Base-by-base conservation (phyloP, 1,140 invertebrate genomes). In the Acromyrmex heyeri region DNA sequence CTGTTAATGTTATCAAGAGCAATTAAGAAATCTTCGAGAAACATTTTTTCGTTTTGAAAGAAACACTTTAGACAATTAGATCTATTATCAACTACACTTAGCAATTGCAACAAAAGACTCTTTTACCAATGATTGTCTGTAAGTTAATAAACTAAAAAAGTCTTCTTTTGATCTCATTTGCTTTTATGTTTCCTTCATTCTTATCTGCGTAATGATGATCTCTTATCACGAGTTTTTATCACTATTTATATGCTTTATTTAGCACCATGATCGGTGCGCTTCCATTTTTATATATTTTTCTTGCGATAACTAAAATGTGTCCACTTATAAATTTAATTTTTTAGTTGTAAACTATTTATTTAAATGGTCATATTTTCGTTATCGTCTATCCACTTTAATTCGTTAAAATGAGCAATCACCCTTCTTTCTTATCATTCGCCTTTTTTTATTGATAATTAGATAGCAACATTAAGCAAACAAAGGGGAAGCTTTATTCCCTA, bases 141-240 rank as follows among this genome's bases (percentile, higher is more conserved):
- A 12, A 24, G 4, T 10, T 69, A 69, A 48, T 48, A 69, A 69
- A 50, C 6, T 50, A 50, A 69, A 57, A 18, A 14, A 69, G 16
- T 69, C 2, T 69, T 50, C 10, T 69, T 69, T 2, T 69, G n/a
- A 48, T 69, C n/a, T 69, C 38, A 69, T 14, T 24, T 27, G 7
- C 27, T 38, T 65, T 53, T 38, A 69, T 16, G 10, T 65, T 79
- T 87, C 14, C 24, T 61, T 59, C 27, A 87, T 73, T n/a, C 53
- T 90, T 90, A 89, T 90, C 88, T 38, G 14, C 18, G 27, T 85
- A 75, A 81, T 65, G 38, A 44, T 57, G n/a, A 7, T 3, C 27
- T 69, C 16, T 87, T 78, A 90, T 90, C 88, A 59, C 14, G 0
- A 1, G 8, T 27, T 0, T 79, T 89, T 89, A 89, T 89, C 87